These are phyloP conservation scores for Drosophila cardini DNA, from an alignment of 1,140 invertebrate species.

Conservation along the genomic window DNA sequence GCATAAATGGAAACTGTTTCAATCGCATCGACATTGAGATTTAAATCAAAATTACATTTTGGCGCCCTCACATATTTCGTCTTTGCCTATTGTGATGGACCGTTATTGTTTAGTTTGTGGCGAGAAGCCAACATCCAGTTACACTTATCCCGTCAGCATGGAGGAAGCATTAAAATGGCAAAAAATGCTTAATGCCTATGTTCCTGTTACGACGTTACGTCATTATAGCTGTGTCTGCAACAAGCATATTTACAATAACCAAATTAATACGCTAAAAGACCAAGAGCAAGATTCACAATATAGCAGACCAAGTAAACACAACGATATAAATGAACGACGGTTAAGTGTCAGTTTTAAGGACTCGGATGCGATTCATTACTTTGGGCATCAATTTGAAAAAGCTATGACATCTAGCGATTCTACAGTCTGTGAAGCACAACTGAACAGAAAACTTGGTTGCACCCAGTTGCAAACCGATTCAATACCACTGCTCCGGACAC, in stretches of 20 bases:
- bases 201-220: constrained; percentile 30
- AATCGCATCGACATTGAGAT: constrained; percentile 14
- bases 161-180: constrained; percentile 55
- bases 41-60: constrained; percentile 55
- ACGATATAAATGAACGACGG: not conserved
- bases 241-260: constrained; percentile 34
- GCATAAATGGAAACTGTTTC: not conserved
- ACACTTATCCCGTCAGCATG: constrained; percentile 40
- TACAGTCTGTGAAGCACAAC: not conserved
- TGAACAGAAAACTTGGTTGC: not conserved
- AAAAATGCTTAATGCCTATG: constrained; percentile 20
- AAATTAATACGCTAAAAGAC: not conserved
- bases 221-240: constrained; percentile 54
- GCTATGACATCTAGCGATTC: not conserved
- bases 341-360: constrained; percentile 9
- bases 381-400: not conserved
- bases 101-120: constrained; percentile 69
- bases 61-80: constrained; percentile 39
- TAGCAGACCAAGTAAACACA: not conserved
- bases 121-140: constrained; percentile 23
- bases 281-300: not conserved
- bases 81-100: constrained; percentile 40
- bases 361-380: constrained; percentile 5
- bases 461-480: not conserved
- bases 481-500: not conserved